These are phyloP conservation scores for Rhincodon typus DNA, from an alignment of 2,797 vertebrate genomes.

Conservation along the genomic window DNA sequence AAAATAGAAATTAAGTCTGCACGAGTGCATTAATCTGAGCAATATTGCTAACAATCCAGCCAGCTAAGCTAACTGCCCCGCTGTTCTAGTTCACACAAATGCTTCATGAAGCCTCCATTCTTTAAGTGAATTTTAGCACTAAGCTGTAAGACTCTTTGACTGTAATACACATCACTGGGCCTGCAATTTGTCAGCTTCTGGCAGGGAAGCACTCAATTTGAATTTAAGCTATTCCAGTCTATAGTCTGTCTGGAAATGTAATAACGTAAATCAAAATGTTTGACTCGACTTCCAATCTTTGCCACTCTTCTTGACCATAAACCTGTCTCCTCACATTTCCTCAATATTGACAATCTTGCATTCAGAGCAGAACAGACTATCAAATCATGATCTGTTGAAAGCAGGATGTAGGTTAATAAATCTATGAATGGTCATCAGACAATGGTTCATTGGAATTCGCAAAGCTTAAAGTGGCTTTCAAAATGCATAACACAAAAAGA, in stretches of 20 bases:
- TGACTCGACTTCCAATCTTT: background rate
- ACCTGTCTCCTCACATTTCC: background rate
- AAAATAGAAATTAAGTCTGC: too few species aligned
- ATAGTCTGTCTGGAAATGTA: background rate
- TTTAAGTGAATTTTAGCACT: background rate
- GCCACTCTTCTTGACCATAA: background rate
- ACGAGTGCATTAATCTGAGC: too few species aligned
- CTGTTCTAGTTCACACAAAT: background rate
- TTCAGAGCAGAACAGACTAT: background rate
- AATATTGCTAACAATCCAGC: too few species aligned
- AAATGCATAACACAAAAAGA: background rate
- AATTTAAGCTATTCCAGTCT: background rate
- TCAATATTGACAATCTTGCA: background rate
- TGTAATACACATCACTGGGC: background rate
- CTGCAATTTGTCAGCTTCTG: background rate
- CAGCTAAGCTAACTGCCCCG: too few species aligned
- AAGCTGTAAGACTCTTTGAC: background rate
- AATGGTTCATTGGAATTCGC: background rate
- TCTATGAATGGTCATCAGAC: background rate
- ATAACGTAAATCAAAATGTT: background rate
- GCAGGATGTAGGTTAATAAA: background rate
- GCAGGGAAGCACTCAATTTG: conserved; percentile 10
- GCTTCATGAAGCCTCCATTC: background rate
- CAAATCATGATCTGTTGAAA: background rate
- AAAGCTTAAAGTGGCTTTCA: background rate